These are phyloP conservation scores for Hestina assimilis DNA, from an alignment of 1,140 invertebrate species.

Conservation along the genomic window DNA sequence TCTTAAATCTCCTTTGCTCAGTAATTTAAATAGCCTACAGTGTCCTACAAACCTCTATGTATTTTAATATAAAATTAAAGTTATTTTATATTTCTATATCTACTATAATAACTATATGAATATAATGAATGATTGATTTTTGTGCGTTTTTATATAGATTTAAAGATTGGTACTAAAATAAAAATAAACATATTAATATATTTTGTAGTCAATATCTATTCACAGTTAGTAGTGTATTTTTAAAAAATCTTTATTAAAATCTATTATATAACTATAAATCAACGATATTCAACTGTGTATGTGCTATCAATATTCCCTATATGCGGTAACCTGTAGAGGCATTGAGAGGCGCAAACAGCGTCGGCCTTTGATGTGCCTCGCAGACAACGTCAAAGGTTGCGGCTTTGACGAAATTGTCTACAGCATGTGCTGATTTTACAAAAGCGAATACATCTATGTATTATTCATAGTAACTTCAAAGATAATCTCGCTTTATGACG, in stretches of 20 bases:
- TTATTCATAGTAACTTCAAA: slow-evolving; percentile 38
- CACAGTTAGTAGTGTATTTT: not conserved
- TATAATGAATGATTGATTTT: too few species aligned
- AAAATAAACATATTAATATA: too few species aligned
- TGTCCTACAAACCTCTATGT: too few species aligned
- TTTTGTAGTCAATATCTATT: too few species aligned
- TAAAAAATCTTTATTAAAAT: slow-evolving; percentile 1
- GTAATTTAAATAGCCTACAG: too few species aligned
- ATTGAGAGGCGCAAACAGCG: slow-evolving; percentile 45
- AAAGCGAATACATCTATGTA: slow-evolving; percentile 30
- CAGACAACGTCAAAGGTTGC: slow-evolving; percentile 39
- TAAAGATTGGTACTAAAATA: too few species aligned
- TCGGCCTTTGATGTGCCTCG: slow-evolving; percentile 43
- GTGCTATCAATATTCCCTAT: slow-evolving; percentile 47
- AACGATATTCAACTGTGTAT: slow-evolving; percentile 7
- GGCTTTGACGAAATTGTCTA: slow-evolving; percentile 50
- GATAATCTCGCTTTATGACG: not conserved
- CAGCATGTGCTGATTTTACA: slow-evolving; percentile 37
- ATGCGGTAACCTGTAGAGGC: slow-evolving; percentile 37
- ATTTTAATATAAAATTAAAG: too few species aligned
- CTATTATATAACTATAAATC: not conserved
- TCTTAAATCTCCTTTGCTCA: too few species aligned
- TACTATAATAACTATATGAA: too few species aligned
- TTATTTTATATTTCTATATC: too few species aligned
- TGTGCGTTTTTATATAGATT: too few species aligned